Evolutionary conservation across 2,888 invertebrate genomes (phyloP).

Genomic region (Antitype chi): DNA sequence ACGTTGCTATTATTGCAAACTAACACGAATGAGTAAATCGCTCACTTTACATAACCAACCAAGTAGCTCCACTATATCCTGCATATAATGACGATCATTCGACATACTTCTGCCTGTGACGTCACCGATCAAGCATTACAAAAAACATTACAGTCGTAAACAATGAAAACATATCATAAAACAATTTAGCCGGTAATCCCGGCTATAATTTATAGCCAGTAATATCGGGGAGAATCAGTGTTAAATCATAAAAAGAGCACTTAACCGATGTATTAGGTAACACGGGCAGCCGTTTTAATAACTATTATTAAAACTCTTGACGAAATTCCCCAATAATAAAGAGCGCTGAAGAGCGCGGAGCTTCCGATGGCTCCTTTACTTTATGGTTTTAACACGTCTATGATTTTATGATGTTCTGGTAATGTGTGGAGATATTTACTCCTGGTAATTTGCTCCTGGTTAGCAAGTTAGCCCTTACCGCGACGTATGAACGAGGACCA

Average conservation of each 20-base stretch:
- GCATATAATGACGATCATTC: slow-evolving; percentile 23
- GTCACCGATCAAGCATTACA: slow-evolving; percentile 65
- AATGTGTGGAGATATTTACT: slow-evolving; percentile 58
- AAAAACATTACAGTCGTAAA: slow-evolving; percentile 68
- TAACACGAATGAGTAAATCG: slow-evolving; percentile 84
- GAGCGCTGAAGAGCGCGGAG: slow-evolving; percentile 70
- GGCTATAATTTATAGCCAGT: slow-evolving; percentile 84
- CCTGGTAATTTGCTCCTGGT: slow-evolving; percentile 62
- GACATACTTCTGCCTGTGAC: slow-evolving; percentile 50
- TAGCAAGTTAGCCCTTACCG: slow-evolving; percentile 29
- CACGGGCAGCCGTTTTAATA: slow-evolving; percentile 86
- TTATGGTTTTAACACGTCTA: slow-evolving; percentile 73
- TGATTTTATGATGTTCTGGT: slow-evolving; percentile 72
- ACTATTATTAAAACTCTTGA: slow-evolving; percentile 88
- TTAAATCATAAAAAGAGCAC: slow-evolving; percentile 89
- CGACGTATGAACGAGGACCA: neutral
- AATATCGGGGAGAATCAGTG: slow-evolving; percentile 87
- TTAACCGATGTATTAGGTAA: slow-evolving; percentile 87
- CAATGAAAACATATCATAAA: slow-evolving; percentile 87
- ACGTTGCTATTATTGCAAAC: slow-evolving; percentile 78
- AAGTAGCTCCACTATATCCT: slow-evolving; percentile 32
- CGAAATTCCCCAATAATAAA: slow-evolving; percentile 85
- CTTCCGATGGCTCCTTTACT: slow-evolving; percentile 71
- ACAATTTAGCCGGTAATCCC: slow-evolving; percentile 86
- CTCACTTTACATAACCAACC: slow-evolving; percentile 73